Evolutionary conservation across 2,797 vertebrate genomes (phyloP).

Genomic region (Brotula barbata): DNA sequence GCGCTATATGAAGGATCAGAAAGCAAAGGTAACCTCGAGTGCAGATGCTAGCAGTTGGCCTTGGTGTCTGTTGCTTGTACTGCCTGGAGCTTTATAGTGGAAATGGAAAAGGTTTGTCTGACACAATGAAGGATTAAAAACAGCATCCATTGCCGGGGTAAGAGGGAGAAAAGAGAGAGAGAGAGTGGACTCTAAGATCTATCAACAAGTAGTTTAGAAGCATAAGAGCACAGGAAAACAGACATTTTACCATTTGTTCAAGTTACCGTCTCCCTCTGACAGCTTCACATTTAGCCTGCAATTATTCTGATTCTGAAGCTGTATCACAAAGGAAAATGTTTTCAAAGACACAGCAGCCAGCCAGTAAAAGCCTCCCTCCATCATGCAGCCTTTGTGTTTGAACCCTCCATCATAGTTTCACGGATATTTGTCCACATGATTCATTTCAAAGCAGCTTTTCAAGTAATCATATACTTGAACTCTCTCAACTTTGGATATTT

Average conservation of each 20-base stretch:
- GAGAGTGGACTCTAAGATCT: neutral
- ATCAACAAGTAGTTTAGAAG: neutral
- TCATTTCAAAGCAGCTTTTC: slow-evolving; percentile 55
- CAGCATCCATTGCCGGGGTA: slow-evolving; percentile 22
- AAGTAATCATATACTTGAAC: slow-evolving; percentile 46
- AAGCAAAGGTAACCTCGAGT: slow-evolving; percentile 61
- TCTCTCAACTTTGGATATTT: slow-evolving; percentile 48
- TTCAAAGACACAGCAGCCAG: slow-evolving; percentile 53
- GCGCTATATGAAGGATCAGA: slow-evolving; percentile 31
- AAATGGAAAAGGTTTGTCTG: slow-evolving; percentile 42
- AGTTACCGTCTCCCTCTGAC: slow-evolving; percentile 52
- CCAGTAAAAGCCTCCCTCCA: slow-evolving; percentile 29
- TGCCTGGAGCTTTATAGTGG: slow-evolving; percentile 45
- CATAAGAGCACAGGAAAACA: slow-evolving; percentile 1
- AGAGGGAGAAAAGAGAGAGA: slow-evolving; percentile 12
- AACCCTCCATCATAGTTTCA: slow-evolving; percentile 40
- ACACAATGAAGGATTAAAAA: slow-evolving; percentile 21
- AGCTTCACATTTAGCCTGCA: slow-evolving; percentile 63
- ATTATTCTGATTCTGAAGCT: slow-evolving; percentile 57
- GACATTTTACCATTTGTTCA: slow-evolving; percentile 54
- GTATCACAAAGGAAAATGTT: slow-evolving; percentile 56
- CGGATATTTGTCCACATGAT: slow-evolving; percentile 43
- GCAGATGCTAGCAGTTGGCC: slow-evolving; percentile 41
- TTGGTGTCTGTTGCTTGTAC: slow-evolving; percentile 35
- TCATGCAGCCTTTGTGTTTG: slow-evolving; percentile 28